Evolutionary conservation across 2,797 vertebrate genomes (phyloP).

Genomic region (Propithecus deckenii): DNA sequence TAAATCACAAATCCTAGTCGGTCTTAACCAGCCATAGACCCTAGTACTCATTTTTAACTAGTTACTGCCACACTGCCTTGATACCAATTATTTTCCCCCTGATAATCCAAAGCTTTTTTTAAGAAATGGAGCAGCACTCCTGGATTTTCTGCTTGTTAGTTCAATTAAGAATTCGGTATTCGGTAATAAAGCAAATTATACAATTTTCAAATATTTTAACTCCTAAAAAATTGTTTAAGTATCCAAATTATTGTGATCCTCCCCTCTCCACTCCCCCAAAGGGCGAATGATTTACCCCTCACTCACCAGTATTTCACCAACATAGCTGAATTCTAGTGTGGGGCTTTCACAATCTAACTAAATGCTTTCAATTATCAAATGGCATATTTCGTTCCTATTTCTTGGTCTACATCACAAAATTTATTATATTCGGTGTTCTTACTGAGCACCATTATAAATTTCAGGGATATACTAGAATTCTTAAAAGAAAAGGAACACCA

Average conservation of each 20-base stretch:
- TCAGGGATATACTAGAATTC: neutral
- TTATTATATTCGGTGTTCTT: neutral
- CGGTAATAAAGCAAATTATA: neutral
- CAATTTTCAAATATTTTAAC: neutral
- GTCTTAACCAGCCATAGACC: neutral
- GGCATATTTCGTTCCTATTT: neutral
- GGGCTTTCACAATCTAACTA: neutral
- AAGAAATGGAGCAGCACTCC: neutral
- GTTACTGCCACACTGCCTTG: accelerated
- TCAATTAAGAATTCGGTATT: neutral
- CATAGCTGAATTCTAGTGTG: neutral
- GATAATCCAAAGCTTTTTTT: neutral
- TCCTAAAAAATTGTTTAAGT: neutral
- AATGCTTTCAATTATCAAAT: neutral
- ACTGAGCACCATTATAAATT: neutral
- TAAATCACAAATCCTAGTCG: neutral
- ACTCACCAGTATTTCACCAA: neutral
- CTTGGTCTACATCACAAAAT: neutral
- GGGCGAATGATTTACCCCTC: neutral
- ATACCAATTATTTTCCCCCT: neutral
- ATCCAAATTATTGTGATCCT: neutral
- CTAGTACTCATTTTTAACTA: neutral
- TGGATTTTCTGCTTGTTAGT: neutral
- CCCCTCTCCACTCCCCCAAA: neutral
- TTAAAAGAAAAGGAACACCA: neutral